These are phyloP conservation scores for Steinernema khuongi DNA, from an alignment of 1,140 invertebrate species.

Conservation along the genomic window DNA sequence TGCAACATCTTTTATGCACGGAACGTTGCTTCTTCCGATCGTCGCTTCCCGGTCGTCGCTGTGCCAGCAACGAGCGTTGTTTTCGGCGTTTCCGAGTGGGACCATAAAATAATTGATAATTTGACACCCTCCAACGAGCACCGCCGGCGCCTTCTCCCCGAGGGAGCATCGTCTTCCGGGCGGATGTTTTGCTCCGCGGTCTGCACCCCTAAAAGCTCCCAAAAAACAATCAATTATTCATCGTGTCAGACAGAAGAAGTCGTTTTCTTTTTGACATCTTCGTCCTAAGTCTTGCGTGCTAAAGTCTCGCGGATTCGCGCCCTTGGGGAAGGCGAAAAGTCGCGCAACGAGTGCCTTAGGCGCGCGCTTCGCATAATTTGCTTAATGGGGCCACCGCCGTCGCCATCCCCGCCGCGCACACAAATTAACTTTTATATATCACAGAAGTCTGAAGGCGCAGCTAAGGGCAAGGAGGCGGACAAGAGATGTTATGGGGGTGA, in stretches of 20 bases:
- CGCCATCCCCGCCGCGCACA: not conserved
- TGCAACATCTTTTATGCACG: too few relatives aligned
- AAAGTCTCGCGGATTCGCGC: not conserved
- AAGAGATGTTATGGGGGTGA: not conserved
- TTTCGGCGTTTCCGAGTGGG: slow-evolving; percentile 9
- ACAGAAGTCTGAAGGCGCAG: not conserved
- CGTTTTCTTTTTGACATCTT: too few relatives aligned
- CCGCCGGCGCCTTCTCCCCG: not conserved
- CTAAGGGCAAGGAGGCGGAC: not conserved
- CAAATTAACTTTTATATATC: slow-evolving; percentile 10
- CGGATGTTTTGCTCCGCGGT: not conserved
- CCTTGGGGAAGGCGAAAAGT: not conserved
- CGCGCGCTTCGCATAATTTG: slow-evolving; percentile 4
- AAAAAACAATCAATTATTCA: slow-evolving; percentile 17
- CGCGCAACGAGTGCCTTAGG: not conserved
- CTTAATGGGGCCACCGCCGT: not conserved
- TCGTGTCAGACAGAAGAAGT: too few relatives aligned
- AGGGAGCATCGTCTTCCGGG: not conserved
- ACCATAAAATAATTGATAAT: slow-evolving; percentile 10
- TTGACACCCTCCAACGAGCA: not conserved
- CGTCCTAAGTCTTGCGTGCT: not conserved
- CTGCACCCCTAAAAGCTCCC: not conserved
- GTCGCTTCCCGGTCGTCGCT: not conserved
- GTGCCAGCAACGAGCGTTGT: not conserved
- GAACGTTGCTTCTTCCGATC: too few relatives aligned